Base-by-base conservation (phyloP, 2,888 invertebrate genomes). In the Lottia scabra region DNA sequence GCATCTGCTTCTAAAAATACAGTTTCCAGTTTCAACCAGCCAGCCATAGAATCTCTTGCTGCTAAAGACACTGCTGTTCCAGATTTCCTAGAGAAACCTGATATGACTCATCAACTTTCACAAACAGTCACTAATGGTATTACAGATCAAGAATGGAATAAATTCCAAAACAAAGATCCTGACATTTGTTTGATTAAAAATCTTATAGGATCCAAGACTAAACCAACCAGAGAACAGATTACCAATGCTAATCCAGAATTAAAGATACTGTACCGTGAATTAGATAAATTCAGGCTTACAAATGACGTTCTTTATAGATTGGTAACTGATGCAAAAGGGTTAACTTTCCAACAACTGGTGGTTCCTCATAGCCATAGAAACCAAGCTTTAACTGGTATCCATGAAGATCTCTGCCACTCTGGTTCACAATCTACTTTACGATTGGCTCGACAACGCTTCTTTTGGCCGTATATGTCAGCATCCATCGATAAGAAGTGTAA, bases 391-490 rank as follows among this genome's bases (percentile, higher is more conserved):
- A 6, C 48, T 2, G 48, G 48, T n/a, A 2, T 56, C 2, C 48
- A 56, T n/a, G 48, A 56, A 56, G 48, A 19, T n/a, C n/a, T 56
- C 10, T n/a, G n/a, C n/a, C 48, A 56, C n/a, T n/a, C 48, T 10
- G 48, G 48, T n/a, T 1, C 10, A n/a, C 48, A 56, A 19, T n/a
- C n/a, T 2, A 56, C 48, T 19, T n/a, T 56, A n/a, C 6, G 48
- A n/a, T n/a, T 56, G 3, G 48, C 48, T n/a, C n/a, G 48, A 10
- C 48, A 56, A 56, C 71, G 83, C 67, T 78, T 70, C 63, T 81
- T 71, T 64, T 81, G 81, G 83, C 73, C 75, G 16, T 71, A 72
- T 23, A 76, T 79, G 75, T 27, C 65, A 15, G 67, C 27, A 5
- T 77, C 80, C 56, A 68, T 81, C 12, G 64, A 73, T 19, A 30